phyloP scores from a whole-genome alignment of 2,113 vertebrate species.

The Peucedramus taeniatus region DNA sequence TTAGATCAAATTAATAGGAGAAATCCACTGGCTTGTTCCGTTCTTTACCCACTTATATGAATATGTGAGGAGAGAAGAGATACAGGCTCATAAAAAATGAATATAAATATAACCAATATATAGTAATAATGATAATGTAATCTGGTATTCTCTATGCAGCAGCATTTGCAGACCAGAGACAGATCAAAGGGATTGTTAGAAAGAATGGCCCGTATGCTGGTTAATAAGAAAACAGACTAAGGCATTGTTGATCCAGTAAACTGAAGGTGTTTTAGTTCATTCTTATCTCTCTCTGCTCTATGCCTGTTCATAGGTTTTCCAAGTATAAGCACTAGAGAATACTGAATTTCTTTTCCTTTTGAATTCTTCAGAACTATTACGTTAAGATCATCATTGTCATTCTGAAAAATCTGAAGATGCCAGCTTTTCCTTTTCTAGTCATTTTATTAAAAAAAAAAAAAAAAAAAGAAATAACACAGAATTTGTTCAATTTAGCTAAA shows the following conservation, averaged over 20 bases:
- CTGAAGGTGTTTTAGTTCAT: neutral
- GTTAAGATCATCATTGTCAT: neutral
- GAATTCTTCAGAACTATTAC: neutral
- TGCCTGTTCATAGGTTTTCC: neutral
- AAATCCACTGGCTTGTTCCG: neutral
- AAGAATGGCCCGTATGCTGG: neutral
- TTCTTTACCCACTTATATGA: neutral
- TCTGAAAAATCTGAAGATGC: neutral
- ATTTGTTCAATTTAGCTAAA: neutral
- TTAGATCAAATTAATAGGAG: neutral
- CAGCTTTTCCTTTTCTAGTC: neutral
- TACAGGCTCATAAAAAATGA: neutral
- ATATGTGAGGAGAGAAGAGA: neutral
- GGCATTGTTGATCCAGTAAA: constrained; percentile 1
- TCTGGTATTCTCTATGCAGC: neutral
- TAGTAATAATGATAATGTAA: neutral
- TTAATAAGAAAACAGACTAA: neutral
- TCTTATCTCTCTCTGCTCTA: neutral
- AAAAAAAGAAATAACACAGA: neutral
- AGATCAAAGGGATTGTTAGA: neutral
- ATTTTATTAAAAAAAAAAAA: neutral
- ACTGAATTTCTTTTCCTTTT: neutral
- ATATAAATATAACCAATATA: neutral
- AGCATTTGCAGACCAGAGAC: neutral
- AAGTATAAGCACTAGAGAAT: neutral